These are phyloP conservation scores for Saguinus imperator DNA, from an alignment of 2,113 vertebrate genomes.

Conservation along the genomic window DNA sequence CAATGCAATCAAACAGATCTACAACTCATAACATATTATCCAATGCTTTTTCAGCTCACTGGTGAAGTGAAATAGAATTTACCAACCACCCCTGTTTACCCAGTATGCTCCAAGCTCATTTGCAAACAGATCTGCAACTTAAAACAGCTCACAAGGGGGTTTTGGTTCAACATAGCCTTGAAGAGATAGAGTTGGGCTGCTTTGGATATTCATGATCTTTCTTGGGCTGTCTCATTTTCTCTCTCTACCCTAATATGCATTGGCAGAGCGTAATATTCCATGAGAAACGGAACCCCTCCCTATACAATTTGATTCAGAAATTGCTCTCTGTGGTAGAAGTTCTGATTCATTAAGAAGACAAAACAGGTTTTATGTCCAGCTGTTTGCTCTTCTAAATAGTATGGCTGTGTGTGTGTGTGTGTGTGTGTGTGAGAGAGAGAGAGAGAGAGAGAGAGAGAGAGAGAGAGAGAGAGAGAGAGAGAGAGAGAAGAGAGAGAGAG, in stretches of 20 bases:
- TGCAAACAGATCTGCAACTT: conserved; percentile 81
- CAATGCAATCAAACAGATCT: conserved; percentile 90
- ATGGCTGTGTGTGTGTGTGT: background rate
- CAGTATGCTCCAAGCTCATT: conserved; percentile 81
- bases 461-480: background rate
- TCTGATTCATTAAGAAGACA: conserved; percentile 50
- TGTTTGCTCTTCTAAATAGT: conserved; percentile 49
- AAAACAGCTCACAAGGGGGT: conserved; percentile 70
- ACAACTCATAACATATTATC: conserved; percentile 88
- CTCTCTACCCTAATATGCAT: background rate
- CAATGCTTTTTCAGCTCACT: conserved; percentile 85
- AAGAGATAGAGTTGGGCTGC: background rate
- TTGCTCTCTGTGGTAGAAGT: background rate
- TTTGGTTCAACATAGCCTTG: background rate
- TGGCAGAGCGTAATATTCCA: background rate
- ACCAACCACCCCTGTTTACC: conserved; percentile 80
- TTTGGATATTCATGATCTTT: conserved; percentile 15
- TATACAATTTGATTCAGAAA: background rate
- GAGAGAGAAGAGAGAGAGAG: background rate
- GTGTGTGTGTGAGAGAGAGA: background rate
- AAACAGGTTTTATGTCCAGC: conserved; percentile 62
- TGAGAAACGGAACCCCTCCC: background rate
- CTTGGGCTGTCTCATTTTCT: background rate
- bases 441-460: background rate
- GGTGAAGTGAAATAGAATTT: conserved; percentile 86